Conservation (phyloP, 2,797 vertebrate species). For the Artibeus lituratus region DNA sequence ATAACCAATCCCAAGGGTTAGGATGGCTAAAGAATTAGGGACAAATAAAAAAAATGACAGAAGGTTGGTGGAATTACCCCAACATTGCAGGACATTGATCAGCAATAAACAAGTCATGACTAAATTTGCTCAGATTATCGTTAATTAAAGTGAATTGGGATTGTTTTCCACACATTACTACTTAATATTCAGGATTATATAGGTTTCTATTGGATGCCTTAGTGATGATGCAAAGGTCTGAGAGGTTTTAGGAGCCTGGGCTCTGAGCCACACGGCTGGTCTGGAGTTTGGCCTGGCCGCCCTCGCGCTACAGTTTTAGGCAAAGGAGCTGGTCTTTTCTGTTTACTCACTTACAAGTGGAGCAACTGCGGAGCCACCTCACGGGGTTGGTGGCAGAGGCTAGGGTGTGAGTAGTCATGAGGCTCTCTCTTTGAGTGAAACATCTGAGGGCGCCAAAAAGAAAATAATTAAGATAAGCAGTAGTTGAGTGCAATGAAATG, state of each 20-base stretch:
- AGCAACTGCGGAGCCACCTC: background rate
- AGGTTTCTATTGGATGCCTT: background rate
- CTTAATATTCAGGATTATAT: background rate
- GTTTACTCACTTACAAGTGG: background rate
- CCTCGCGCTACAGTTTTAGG: background rate
- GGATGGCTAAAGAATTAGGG: background rate
- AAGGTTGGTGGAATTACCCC: background rate
- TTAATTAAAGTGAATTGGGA: slow-evolving; percentile 3
- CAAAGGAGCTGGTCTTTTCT: background rate
- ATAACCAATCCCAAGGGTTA: background rate
- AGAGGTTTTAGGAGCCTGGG: background rate
- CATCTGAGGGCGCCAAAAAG: background rate
- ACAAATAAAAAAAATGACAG: background rate
- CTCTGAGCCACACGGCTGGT: background rate
- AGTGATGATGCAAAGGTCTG: background rate
- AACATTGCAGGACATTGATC: background rate
- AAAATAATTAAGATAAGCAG: background rate
- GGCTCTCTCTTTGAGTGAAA: background rate
- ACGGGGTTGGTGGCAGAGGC: background rate
- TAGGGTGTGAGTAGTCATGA: background rate
- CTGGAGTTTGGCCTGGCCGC: background rate
- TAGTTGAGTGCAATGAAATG: background rate
- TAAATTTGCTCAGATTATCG: background rate
- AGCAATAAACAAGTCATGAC: background rate
- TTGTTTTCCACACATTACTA: background rate